Percentiles rank a stretch among this genome's conserved stretches.
These are phyloP conservation scores for Aphelenchoides bicaudatus DNA, from an alignment of 2,888 invertebrate species.

Conservation along the genomic window DNA sequence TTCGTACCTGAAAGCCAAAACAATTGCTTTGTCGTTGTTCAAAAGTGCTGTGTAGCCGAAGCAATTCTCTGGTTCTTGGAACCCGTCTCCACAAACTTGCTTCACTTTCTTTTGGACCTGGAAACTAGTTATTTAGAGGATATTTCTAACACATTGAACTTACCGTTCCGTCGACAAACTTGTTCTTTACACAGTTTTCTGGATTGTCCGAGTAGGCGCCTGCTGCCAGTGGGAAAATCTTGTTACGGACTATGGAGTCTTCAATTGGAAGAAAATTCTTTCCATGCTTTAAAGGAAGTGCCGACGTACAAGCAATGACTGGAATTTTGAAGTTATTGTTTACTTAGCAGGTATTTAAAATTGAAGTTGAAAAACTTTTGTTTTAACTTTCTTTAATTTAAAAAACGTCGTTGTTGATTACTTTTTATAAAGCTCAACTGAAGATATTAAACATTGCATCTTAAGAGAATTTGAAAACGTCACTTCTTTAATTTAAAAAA, in stretches of 20 bases:
- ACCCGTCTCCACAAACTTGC: constrained; percentile 14
- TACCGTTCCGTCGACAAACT: constrained; percentile 36
- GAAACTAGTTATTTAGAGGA: constrained; percentile 13
- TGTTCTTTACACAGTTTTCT: constrained; percentile 35
- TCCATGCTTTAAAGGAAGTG: too few species aligned
- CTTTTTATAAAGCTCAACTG: too few species aligned
- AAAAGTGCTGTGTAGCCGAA: constrained; percentile 37
- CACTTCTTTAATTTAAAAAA: too few species aligned
- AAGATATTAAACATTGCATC: too few species aligned
- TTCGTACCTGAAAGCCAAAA: constrained; percentile 31
- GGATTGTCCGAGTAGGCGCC: constrained; percentile 43
- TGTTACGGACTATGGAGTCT: constrained; percentile 24
- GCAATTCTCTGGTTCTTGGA: constrained; percentile 24
- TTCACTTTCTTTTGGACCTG: constrained; percentile 9
- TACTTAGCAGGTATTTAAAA: too few species aligned
- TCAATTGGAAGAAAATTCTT: too few species aligned
- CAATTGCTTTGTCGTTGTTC: constrained; percentile 37
- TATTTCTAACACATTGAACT: background rate
- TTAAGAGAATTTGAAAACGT: too few species aligned
- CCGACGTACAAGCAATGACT: too few species aligned
- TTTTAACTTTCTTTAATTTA: too few species aligned
- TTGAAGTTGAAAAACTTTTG: too few species aligned
- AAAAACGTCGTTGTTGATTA: too few species aligned
- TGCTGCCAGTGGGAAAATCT: constrained; percentile 40
- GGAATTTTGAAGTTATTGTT: too few species aligned